These are phyloP conservation scores for Epinephelus cyanopodus DNA, from an alignment of 2,113 vertebrate genomes.

Conservation along the genomic window DNA sequence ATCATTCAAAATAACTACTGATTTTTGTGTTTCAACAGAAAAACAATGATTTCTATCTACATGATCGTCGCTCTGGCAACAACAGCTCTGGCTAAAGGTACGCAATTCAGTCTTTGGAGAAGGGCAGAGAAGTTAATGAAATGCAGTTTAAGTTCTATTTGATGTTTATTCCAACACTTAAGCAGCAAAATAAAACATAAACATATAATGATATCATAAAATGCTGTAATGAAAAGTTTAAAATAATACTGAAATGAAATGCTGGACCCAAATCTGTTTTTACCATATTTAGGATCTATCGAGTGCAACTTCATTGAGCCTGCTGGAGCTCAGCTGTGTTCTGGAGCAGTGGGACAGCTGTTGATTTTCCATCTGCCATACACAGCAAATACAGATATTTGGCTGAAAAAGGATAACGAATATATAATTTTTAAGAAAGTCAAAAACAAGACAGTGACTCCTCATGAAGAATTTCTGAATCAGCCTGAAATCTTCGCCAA, in stretches of 20 bases:
- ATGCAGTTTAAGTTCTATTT: too few species aligned
- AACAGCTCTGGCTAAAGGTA: slow-evolving; percentile 40
- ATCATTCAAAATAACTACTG: not conserved
- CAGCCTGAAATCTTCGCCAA: not conserved
- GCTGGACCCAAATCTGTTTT: too few species aligned
- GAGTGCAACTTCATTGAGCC: slow-evolving; percentile 30
- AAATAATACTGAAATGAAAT: too few species aligned
- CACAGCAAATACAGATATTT: not conserved
- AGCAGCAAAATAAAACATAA: too few species aligned
- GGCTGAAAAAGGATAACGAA: not conserved
- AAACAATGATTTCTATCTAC: slow-evolving; percentile 40
- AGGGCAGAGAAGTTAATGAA: too few species aligned
- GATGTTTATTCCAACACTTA: too few species aligned
- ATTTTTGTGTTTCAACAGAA: slow-evolving; percentile 16
- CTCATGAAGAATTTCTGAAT: rapidly evolving
- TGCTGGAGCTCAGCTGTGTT: slow-evolving; percentile 16
- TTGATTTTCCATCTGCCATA: slow-evolving; percentile 35
- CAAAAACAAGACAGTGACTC: not conserved
- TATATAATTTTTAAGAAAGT: not conserved
- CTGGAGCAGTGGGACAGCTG: slow-evolving; percentile 32
- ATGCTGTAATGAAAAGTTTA: too few species aligned
- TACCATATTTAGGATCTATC: slow-evolving; percentile 7
- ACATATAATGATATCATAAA: too few species aligned
- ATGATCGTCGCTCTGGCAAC: slow-evolving; percentile 18
- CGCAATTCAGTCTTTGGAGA: too few species aligned